A percentile compares a stretch with the other conserved stretches of the same genome.
Evolutionary conservation across 2,888 invertebrate species (phyloP).

Genomic region (Leucoma salicis): DNA sequence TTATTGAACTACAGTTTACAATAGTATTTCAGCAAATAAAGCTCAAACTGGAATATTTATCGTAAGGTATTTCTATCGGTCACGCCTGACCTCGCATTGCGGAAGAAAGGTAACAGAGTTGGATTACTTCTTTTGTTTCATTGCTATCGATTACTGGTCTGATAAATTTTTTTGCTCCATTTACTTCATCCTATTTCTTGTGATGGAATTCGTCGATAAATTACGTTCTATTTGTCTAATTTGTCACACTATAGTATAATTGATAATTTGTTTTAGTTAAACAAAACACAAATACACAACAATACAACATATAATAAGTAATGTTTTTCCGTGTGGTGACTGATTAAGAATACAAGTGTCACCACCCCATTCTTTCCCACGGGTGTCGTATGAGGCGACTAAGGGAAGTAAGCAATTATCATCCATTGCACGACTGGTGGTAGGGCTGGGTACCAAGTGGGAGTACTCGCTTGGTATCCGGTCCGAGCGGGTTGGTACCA

Average conservation of each 20-base stretch:
- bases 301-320: no score
- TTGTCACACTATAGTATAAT: slow-evolving; percentile 6
- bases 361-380: no score
- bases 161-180: slow-evolving; percentile 53
- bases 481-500: no score
- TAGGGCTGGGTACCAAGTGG: no score
- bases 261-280: no score
- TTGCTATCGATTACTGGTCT: slow-evolving; percentile 46
- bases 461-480: no score
- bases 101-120: slow-evolving; percentile 70
- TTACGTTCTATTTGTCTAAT: slow-evolving; percentile 12
- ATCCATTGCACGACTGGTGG: no score
- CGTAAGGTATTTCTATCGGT: slow-evolving; percentile 64
- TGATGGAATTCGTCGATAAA: slow-evolving; percentile 24
- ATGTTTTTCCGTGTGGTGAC: no score
- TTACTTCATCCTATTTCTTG: slow-evolving; percentile 40
- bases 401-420: no score
- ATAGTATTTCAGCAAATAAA: slow-evolving; percentile 26
- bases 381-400: no score
- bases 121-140: slow-evolving; percentile 68
- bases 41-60: slow-evolving; percentile 47
- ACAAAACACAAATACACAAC: no score
- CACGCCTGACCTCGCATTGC: slow-evolving; percentile 72
- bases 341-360: no score
- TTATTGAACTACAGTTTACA: slow-evolving; percentile 27